Evolutionary conservation across 2,797 vertebrate species (phyloP), one percentile per base, ranked within the genome.

Genomic region (Strix occidentalis): DNA sequence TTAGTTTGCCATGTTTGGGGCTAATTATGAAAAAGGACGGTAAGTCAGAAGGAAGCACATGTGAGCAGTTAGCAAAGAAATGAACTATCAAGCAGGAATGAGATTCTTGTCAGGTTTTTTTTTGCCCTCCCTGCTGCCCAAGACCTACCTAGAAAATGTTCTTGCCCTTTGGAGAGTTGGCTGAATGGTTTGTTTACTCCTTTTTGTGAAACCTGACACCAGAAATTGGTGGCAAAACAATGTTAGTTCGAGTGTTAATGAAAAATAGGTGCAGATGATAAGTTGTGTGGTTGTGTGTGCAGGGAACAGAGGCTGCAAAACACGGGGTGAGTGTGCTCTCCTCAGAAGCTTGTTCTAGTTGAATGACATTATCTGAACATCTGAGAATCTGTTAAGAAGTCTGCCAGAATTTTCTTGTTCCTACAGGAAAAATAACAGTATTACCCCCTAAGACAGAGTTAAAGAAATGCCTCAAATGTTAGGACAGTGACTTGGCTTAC

Each of bases 401-500:
- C 84, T 93, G 92, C 89, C 88, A 87, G 89, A 83, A 70, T 71
- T 61, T 77, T 91, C 75, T 71, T 96, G 81, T 87, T 95, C 43
- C 79, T 96, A 43, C 86, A 90, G 77, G 88, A 84, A 82, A 89
- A 95, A 74, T 82, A 84, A 58, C 79, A 90, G 26, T 35, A 20
- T 66, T 74, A 48, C 31, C 53, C 45, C 84, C 41, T 24, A 82
- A 95, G 82, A 82, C 41, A 69, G 84, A 91, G 81, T 82, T 77
- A 81, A 74, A 96, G 77, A 87, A 91, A 65, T n/a, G 31, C 63
- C 39, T 94, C 31, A 33, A 83, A 74, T 56, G 53, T 74, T 77
- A 79, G 77, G 72, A 46, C 54, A 28, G 72, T 41, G 76, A 93
- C 54, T 43, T 91, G 87, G 77, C 70, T 87, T 45, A 5, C 33